A percentile compares a stretch with the other conserved stretches of the same genome.
Evolutionary conservation across 2,888 invertebrate genomes (phyloP).

Genomic region (Carabus problematicus): DNA sequence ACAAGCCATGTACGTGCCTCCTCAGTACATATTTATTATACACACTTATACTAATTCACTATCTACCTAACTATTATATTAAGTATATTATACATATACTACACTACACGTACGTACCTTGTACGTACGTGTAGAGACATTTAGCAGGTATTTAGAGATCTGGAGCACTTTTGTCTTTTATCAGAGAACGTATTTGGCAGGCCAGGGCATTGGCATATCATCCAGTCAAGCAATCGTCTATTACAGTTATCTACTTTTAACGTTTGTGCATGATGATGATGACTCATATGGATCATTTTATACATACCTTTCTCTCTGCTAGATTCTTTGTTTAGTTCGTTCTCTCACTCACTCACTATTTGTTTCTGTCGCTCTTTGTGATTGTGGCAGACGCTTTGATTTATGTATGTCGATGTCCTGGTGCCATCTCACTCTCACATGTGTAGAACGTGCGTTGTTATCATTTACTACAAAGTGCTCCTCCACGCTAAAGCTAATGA

Average conservation of each 20-base stretch:
- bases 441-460: not conserved
- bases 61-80: slow-evolving; percentile 43
- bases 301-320: slow-evolving; percentile 4
- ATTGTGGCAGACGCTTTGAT: slow-evolving; percentile 33
- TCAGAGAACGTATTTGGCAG: slow-evolving; percentile 50
- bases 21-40: too few species aligned
- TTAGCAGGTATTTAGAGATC: slow-evolving; percentile 37
- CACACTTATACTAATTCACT: not conserved
- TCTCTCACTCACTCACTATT: not conserved
- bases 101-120: too few species aligned
- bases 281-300: slow-evolving; percentile 9
- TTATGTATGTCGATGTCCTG: slow-evolving; percentile 60
- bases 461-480: slow-evolving; percentile 40
- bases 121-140: slow-evolving; percentile 35
- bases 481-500: slow-evolving; percentile 21
- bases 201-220: slow-evolving; percentile 91
- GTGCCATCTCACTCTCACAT: slow-evolving; percentile 48
- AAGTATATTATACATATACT: too few species aligned
- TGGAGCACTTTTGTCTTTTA: slow-evolving; percentile 41
- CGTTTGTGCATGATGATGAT: slow-evolving; percentile 28
- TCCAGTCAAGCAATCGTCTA: slow-evolving; percentile 19
- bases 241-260: slow-evolving; percentile 7
- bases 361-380: not conserved
- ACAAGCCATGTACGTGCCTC: slow-evolving; percentile 87
- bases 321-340: too few species aligned